Conservation (phyloP, 2,888 invertebrate genomes). For the Lasioglossum leucozonium region DNA sequence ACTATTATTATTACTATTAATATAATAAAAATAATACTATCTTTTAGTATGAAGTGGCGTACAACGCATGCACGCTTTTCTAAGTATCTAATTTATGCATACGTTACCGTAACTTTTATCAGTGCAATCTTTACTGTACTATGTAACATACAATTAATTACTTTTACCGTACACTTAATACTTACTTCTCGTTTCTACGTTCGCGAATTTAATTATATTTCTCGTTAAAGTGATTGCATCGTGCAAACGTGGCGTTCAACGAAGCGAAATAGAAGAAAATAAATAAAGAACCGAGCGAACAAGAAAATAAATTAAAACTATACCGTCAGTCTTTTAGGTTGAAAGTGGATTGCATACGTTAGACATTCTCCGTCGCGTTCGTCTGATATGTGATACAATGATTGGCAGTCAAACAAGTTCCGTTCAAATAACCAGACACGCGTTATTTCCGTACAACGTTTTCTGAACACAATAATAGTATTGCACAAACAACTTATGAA, state of each 20-base stretch:
- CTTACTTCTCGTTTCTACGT: constrained; percentile 9
- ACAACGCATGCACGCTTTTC: not conserved
- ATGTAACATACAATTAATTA: constrained; percentile 32
- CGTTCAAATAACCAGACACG: constrained; percentile 3
- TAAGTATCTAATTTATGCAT: constrained; percentile 26
- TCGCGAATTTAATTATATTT: constrained; percentile 20
- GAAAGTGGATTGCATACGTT: constrained; percentile 26
- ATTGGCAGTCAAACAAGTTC: constrained; percentile 34
- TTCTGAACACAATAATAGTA: constrained; percentile 31
- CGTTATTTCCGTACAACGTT: not conserved
- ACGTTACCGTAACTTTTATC: constrained; percentile 28
- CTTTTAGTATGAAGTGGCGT: constrained; percentile 18
- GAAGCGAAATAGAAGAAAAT: not conserved
- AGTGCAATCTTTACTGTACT: constrained; percentile 28
- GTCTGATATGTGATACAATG: constrained; percentile 46
- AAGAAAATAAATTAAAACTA: constrained; percentile 39
- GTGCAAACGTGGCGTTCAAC: not conserved
- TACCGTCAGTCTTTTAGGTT: constrained; percentile 50
- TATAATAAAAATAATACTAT: constrained; percentile 32
- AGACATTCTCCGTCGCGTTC: constrained; percentile 11
- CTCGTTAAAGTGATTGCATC: constrained; percentile 18
- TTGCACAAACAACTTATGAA: constrained; percentile 7
- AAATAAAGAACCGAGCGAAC: not conserved
- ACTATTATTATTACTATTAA: not conserved
- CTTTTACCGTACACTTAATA: constrained; percentile 22